A percentile compares a stretch with the other conserved stretches of the same genome.
Conservation (phyloP, 2,113 vertebrate genomes). For the Hoplias malabaricus region DNA sequence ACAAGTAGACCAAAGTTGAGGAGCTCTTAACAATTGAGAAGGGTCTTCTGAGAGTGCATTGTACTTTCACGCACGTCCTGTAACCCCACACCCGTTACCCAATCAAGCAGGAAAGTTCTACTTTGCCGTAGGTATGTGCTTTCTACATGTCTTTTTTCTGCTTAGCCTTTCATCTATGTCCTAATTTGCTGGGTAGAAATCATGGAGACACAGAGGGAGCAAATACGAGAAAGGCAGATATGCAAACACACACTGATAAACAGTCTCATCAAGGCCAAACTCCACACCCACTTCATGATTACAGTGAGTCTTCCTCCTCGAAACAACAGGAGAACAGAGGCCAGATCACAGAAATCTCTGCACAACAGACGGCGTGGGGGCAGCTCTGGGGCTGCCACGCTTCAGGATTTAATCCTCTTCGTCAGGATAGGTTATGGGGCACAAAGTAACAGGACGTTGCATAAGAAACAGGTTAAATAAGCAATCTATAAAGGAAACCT, state of each 20-base stretch:
- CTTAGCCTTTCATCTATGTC: conserved; percentile 17
- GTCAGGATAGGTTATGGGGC: not conserved
- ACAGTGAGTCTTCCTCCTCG: not conserved
- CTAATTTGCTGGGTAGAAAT: conserved; percentile 6
- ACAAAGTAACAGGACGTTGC: not conserved
- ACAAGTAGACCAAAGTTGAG: not conserved
- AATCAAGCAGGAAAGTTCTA: conserved; percentile 51
- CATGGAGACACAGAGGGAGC: conserved; percentile 67
- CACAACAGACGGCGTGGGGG: not conserved
- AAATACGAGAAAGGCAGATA: conserved; percentile 29
- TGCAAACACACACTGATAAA: not conserved
- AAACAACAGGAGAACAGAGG: not conserved
- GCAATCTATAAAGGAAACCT: not conserved
- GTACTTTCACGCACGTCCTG: conserved; percentile 46
- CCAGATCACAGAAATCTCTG: not conserved
- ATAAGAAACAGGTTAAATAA: not conserved
- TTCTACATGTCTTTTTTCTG: conserved; percentile 13
- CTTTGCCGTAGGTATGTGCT: not conserved
- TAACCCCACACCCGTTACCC: conserved; percentile 61
- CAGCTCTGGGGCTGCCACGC: not conserved
- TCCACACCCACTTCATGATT: not conserved
- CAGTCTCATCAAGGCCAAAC: not conserved
- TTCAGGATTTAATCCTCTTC: not conserved
- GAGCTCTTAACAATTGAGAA: conserved; percentile 71
- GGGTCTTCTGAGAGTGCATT: conserved; percentile 68